Conservation (phyloP, 2,797 vertebrate species). For the Onychomys leucogaster region DNA sequence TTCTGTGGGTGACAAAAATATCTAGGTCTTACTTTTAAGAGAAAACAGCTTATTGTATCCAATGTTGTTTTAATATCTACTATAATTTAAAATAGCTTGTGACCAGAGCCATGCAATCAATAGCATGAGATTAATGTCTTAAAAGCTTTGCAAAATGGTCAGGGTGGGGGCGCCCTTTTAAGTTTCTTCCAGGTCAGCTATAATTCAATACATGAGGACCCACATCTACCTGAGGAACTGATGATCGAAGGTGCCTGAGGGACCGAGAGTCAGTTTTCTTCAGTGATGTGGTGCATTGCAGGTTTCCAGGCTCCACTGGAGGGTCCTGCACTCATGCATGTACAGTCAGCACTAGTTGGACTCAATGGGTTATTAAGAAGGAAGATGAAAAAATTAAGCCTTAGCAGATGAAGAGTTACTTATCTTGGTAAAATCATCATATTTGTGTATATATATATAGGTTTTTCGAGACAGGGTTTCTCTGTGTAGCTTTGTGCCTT, state of each 20-base stretch:
- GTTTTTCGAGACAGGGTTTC: too few species aligned
- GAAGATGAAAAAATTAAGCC: background rate
- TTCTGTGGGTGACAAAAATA: background rate
- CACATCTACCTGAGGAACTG: background rate
- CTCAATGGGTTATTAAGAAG: background rate
- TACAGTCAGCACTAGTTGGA: background rate
- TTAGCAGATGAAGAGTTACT: too few species aligned
- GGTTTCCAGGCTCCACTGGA: background rate
- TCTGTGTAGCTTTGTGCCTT: too few species aligned
- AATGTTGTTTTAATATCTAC: background rate
- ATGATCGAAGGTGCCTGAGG: background rate
- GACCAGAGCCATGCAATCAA: slow-evolving; percentile 4
- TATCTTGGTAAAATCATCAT: too few species aligned
- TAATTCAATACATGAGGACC: background rate
- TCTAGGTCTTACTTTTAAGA: background rate
- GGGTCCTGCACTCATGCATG: too few species aligned
- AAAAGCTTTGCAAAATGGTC: background rate
- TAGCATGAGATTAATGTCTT: background rate
- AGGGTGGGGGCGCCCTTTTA: background rate
- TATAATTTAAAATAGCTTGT: slow-evolving; percentile 30
- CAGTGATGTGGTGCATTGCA: background rate
- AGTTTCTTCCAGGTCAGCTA: background rate
- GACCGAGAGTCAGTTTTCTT: background rate
- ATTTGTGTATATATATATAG: too few species aligned
- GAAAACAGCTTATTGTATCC: background rate